Base-by-base conservation (phyloP, 1,140 invertebrate species). In the Drosophila ananassae region DNA sequence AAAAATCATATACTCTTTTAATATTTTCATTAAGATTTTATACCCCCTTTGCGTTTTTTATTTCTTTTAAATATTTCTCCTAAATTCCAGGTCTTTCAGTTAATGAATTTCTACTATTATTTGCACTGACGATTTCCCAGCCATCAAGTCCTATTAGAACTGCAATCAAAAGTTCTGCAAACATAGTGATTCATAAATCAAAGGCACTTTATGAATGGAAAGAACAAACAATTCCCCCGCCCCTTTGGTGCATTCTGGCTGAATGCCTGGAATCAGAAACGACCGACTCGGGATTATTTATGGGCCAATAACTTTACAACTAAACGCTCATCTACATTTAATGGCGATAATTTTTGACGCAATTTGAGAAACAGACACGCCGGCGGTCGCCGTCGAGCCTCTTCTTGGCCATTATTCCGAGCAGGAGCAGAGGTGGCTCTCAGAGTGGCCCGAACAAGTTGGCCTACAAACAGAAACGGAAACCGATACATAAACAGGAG, bases 261-360 rank as follows among this genome's bases (percentile, higher is more conserved):
- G 12, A 30, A 66, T 47, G 12, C 44, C 51, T 48, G 51, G 25
- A 59, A 50, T 30, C 51, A 51, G 24, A 46, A 47, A 50, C 39
- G 52, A 51, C 24, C 46, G 47, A 57, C 17, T 13, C 24, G 4
- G 21, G 48, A 62, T 87, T 72, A 87, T 87, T 87, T 87, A 87
- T 87, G 82, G 50, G 71, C 69, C 82, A 89, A 89, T 87, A 87
- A 87, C 82, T 87, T 87, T 82, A 82, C 78, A 87, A 87, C 82
- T 89, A 87, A 87, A 87, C 82, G 82, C 82, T 87, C 82, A 87
- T 87, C 82, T 87, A 87, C 82, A 87, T 87, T 87, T 87, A 87
- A 87, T 87, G 82, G 82, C 79, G 82, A 87, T 87, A 87, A 87
- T 87, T 87, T 87, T 72, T 87, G 82, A 87, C 82, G 82, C 82